phyloP scores from a whole-genome alignment of 2,888 invertebrate species.

The Conus canariensis region DNA sequence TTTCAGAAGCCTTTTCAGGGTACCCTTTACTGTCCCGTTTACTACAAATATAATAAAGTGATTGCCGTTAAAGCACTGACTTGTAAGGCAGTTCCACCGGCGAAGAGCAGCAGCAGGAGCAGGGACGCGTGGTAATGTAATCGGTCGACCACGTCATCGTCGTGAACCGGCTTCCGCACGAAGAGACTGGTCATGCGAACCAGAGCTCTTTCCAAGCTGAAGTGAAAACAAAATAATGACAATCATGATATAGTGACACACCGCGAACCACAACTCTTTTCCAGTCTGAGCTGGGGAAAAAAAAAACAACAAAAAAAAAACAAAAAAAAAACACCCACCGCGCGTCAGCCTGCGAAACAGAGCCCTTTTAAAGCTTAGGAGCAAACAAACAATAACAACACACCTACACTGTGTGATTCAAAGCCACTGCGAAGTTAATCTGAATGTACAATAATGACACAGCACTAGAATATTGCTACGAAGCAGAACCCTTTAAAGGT shows the following conservation, averaged over 20 bases:
- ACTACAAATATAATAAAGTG: too few species aligned
- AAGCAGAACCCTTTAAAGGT: too few species aligned
- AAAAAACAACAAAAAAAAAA: neutral
- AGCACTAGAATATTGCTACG: too few species aligned
- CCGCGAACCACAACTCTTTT: neutral
- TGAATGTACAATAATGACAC: too few species aligned
- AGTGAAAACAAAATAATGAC: neutral
- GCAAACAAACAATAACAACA: too few species aligned
- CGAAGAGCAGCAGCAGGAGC: constrained; percentile 37
- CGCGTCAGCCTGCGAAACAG: neutral
- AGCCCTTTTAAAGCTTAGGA: too few species aligned
- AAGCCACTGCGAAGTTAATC: too few species aligned
- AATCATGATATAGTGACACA: neutral
- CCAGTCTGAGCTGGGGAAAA: neutral
- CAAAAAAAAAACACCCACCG: neutral
- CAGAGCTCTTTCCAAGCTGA: constrained; percentile 42
- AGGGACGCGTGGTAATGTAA: constrained; percentile 44
- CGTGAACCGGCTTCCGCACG: constrained; percentile 39
- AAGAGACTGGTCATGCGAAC: constrained; percentile 31
- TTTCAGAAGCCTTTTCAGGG: too few species aligned
- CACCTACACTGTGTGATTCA: too few species aligned
- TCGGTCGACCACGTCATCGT: constrained; percentile 46
- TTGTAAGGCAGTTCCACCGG: constrained; percentile 34
- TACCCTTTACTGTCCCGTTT: too few species aligned
- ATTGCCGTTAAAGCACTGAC: neutral